These are phyloP conservation scores for Bombus cullumanus DNA, from an alignment of 1,140 invertebrate species.

Conservation along the genomic window DNA sequence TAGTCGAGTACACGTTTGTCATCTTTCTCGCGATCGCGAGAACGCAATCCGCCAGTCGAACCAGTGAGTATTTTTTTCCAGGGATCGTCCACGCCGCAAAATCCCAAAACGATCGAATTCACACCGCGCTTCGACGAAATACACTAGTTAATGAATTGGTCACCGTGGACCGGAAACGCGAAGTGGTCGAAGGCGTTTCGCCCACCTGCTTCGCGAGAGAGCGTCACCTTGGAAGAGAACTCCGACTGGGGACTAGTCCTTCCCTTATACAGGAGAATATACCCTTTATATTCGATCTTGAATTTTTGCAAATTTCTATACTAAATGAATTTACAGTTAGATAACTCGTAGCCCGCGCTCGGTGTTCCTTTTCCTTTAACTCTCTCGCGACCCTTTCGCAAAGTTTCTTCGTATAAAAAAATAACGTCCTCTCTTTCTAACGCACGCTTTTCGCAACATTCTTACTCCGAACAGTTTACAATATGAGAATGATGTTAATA, in stretches of 20 bases:
- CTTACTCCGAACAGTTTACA: slow-evolving; percentile 24
- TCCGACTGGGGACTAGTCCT: no score
- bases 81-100: neutral
- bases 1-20: neutral
- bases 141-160: neutral
- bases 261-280: neutral
- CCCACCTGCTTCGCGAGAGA: slow-evolving; percentile 4
- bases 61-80: slow-evolving; percentile 24
- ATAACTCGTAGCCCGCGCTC: slow-evolving; percentile 23
- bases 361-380: neutral
- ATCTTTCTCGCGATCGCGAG: neutral
- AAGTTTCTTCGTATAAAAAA: slow-evolving; percentile 55
- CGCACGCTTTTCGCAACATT: slow-evolving; percentile 34
- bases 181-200: slow-evolving; percentile 2
- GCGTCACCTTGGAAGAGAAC: neutral
- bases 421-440: slow-evolving; percentile 46
- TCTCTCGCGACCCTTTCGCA: neutral
- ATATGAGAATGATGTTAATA: slow-evolving; percentile 31
- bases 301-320: neutral
- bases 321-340: neutral
- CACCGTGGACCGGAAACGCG: neutral
- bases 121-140: neutral
- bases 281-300: neutral
- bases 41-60: neutral
- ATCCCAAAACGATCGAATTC: slow-evolving; percentile 31